Evolutionary conservation across 2,888 invertebrate species (phyloP), one percentile per base, ranked within the genome.

Genomic region (Allolobophora icterica): DNA sequence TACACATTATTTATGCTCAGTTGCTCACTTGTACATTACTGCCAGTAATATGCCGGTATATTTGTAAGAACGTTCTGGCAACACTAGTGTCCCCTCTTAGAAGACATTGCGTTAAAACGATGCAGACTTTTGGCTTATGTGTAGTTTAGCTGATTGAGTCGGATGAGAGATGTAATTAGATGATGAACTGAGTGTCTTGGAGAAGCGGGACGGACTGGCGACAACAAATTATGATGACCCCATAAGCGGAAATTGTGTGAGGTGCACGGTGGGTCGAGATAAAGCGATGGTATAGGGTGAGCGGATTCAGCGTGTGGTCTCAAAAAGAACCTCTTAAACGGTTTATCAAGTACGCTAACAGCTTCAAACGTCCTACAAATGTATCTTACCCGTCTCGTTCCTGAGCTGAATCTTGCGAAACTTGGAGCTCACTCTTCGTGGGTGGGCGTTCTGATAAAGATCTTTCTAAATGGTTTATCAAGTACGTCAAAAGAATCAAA

Each of bases 191-290:
- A 71, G 8, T 71, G 71, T 71, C 71, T 71, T 71, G n/a, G 71
- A 71, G 30, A 71, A n/a, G 71, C n/a, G 30, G 71, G 71, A 71
- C 71, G n/a, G 71, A n/a, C 30, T n/a, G 71, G 71, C 71, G 71
- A 71, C 71, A 71, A 13, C n/a, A 71, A 71, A 71, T 71, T 71
- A 71, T n/a, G 71, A 71, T 71, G 71, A 71, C 71, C 71, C 71
- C 71, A n/a, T n/a, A 5, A 6, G n/a, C n/a, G 71, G 71, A 71
- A 71, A 71, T 8, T 71, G 71, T 30, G 71, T 71, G 71, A n/a
- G 71, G 71, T 71, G 71, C 71, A 71, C 30, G 30, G 71, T 1
- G n/a, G 11, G 71, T 30, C n/a, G 6, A n/a, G 71, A 71, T 71
- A 1, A n/a, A 71, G 6, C n/a, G 71, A 71, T 71, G n/a, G n/a